Evolutionary conservation across 2,888 invertebrate genomes (phyloP).

Genomic region (Drosophila maculinotata): DNA sequence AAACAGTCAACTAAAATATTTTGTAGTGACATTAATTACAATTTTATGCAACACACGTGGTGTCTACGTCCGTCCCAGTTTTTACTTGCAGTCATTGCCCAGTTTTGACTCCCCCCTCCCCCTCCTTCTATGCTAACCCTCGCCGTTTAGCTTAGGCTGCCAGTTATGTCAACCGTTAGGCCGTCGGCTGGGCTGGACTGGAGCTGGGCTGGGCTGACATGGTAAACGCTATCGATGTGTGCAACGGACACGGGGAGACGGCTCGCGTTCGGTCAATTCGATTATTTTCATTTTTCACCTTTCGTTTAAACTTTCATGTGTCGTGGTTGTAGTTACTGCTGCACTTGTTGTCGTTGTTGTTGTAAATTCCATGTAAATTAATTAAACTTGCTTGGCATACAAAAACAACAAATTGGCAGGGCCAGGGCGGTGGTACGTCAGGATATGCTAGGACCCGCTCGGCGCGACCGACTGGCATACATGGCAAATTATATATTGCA

Average conservation of each 20-base stretch:
- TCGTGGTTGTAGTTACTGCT: constrained; percentile 60
- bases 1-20: constrained; percentile 55
- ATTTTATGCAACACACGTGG: constrained; percentile 71
- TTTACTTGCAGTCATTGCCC: constrained; percentile 35
- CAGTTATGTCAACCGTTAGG: constrained; percentile 61
- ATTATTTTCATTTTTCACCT: constrained; percentile 80
- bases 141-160: constrained; percentile 17
- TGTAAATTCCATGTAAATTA: constrained; percentile 80
- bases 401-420: constrained; percentile 75
- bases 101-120: constrained; percentile 13
- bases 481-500: constrained; percentile 79
- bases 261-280: constrained; percentile 71
- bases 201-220: too few relatives aligned
- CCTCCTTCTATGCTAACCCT: background rate
- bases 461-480: constrained; percentile 55
- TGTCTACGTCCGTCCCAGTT: constrained; percentile 41
- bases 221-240: constrained; percentile 41
- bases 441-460: constrained; percentile 42
- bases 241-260: constrained; percentile 4
- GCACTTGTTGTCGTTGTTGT: constrained; percentile 41
- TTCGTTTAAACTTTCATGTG: constrained; percentile 79
- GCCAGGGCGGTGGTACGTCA: constrained; percentile 46
- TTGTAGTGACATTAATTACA: constrained; percentile 77
- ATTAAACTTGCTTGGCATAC: constrained; percentile 78
- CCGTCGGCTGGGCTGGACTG: too few relatives aligned